Conservation (phyloP, 2,888 invertebrate genomes). For the Ophion ventricosus region DNA sequence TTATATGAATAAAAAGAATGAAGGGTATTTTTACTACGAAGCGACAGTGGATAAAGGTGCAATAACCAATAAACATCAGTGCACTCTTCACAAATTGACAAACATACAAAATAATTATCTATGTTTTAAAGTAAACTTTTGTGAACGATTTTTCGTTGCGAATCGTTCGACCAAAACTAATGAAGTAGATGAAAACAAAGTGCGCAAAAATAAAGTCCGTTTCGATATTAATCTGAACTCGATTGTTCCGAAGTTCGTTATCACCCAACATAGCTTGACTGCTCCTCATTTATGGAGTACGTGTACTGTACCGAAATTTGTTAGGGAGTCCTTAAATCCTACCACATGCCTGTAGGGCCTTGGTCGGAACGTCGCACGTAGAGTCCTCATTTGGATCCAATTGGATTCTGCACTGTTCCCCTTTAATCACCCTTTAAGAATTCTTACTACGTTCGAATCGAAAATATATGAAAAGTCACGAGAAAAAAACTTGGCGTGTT, state of each 20-base stretch:
- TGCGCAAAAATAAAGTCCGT: neutral
- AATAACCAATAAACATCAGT: neutral
- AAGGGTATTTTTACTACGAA: neutral
- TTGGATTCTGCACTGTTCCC: too few relatives aligned
- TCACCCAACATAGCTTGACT: neutral
- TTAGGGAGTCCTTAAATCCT: too few relatives aligned
- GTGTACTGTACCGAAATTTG: too few relatives aligned
- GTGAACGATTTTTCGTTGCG: neutral
- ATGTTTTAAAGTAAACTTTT: neutral
- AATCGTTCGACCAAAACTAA: neutral
- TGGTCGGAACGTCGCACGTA: too few relatives aligned
- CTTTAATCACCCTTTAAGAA: too few relatives aligned
- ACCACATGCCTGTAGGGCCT: too few relatives aligned
- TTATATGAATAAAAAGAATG: slow-evolving; percentile 2
- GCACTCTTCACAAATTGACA: neutral
- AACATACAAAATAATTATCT: neutral
- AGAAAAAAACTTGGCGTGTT: too few relatives aligned
- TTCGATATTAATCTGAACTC: neutral
- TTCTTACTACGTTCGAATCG: too few relatives aligned
- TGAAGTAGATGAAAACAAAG: neutral
- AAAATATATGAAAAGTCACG: too few relatives aligned
- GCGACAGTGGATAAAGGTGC: neutral
- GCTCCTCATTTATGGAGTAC: neutral
- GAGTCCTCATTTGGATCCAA: too few relatives aligned
- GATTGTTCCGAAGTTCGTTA: neutral